These are phyloP conservation scores for Acanthosepion lycidas DNA, from an alignment of 2,888 invertebrate species.

Conservation along the genomic window DNA sequence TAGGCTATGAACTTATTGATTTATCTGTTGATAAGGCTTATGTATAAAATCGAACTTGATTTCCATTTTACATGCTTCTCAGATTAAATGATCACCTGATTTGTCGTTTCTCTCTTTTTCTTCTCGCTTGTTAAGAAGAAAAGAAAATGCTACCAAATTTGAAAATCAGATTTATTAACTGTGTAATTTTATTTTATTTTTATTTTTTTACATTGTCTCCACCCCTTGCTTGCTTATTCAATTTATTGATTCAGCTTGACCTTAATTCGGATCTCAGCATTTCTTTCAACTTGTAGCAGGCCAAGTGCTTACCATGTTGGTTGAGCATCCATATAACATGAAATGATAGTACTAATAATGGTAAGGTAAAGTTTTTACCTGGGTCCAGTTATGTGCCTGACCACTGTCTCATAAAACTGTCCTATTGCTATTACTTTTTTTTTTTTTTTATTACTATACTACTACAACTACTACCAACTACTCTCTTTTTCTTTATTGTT, in stretches of 20 bases:
- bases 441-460: no score
- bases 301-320: background rate
- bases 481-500: no score
- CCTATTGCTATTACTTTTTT: no score
- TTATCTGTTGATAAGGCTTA: background rate
- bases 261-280: background rate
- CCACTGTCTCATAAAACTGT: no score
- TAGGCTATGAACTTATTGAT: background rate
- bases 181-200: background rate
- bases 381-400: no score
- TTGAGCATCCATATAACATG: background rate
- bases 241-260: background rate
- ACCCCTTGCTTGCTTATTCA: background rate
- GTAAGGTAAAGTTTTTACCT: no score
- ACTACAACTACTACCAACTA: no score
- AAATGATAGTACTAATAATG: background rate
- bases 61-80: background rate
- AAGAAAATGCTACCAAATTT: background rate
- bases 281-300: background rate
- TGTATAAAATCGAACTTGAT: no score
- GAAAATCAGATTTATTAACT: background rate
- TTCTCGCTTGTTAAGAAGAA: background rate
- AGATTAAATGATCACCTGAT: background rate
- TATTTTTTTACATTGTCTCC: background rate
- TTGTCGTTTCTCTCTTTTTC: background rate